Percentiles rank a stretch among this genome's conserved stretches.
These are phyloP conservation scores for Pyrocoelia pectoralis DNA, from an alignment of 2,888 invertebrate species.

Conservation along the genomic window DNA sequence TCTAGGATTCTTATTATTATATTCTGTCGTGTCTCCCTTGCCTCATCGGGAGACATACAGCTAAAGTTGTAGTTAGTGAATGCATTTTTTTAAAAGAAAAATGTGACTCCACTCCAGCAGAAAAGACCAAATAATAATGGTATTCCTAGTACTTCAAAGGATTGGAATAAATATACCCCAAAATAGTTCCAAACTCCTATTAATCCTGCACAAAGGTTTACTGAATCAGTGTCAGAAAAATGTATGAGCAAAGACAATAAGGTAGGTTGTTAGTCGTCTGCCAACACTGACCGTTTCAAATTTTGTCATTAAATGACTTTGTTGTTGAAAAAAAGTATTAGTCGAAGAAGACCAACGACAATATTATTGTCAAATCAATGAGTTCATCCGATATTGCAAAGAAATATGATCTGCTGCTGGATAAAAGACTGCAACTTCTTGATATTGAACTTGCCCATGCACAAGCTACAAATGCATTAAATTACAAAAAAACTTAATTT, in stretches of 20 bases:
- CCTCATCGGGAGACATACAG: neutral
- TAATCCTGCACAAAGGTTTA: neutral
- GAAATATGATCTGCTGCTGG: neutral
- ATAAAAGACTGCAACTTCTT: neutral
- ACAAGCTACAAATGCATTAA: neutral
- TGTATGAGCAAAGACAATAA: too few species aligned
- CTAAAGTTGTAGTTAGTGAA: neutral
- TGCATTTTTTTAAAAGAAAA: constrained; percentile 2
- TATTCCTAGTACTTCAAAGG: neutral
- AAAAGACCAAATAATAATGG: neutral
- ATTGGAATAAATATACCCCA: constrained; percentile 2
- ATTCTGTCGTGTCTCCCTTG: neutral
- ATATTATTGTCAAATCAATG: neutral
- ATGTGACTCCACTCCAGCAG: neutral
- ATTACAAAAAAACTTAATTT: neutral
- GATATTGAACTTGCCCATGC: neutral
- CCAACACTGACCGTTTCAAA: neutral
- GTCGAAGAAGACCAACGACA: constrained; percentile 1
- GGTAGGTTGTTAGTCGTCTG: neutral
- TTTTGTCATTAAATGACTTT: neutral
- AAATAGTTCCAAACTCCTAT: neutral
- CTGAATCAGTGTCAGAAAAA: neutral
- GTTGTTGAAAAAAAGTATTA: neutral
- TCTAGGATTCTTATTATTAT: neutral
- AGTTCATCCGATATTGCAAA: neutral